Evolutionary conservation across 2,797 vertebrate genomes (phyloP).

Genomic region (Microcaecilia unicolor): DNA sequence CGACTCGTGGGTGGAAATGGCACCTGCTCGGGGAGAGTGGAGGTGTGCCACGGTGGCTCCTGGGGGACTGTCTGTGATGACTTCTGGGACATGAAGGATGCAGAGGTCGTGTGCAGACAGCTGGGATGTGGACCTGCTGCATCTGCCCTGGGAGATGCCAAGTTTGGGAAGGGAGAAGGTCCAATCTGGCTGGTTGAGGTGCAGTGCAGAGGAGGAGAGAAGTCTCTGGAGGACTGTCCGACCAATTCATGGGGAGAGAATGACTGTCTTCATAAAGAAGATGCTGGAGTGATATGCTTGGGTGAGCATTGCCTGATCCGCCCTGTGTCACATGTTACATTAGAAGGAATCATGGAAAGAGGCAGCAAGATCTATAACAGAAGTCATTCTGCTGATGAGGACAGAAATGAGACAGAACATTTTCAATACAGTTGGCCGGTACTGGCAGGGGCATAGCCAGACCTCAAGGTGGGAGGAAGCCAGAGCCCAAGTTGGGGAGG

Average conservation of each 20-base stretch:
- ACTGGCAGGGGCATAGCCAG: no score
- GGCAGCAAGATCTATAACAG: no score
- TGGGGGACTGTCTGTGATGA: slow-evolving; percentile 42
- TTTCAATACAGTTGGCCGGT: no score
- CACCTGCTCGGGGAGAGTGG: slow-evolving; percentile 40
- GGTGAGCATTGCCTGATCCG: no score
- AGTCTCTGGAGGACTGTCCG: slow-evolving; percentile 36
- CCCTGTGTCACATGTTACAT: no score
- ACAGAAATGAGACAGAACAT: no score
- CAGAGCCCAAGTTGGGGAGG: no score
- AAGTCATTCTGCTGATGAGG: no score
- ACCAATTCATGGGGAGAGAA: background rate
- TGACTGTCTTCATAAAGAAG: slow-evolving; percentile 33
- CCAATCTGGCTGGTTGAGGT: slow-evolving; percentile 44
- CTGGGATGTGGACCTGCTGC: slow-evolving; percentile 21
- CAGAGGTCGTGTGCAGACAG: slow-evolving; percentile 34
- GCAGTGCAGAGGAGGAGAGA: slow-evolving; percentile 24
- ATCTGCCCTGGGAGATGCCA: slow-evolving; percentile 29
- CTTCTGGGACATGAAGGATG: background rate
- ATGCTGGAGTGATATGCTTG: slow-evolving; percentile 25
- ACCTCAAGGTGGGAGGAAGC: no score
- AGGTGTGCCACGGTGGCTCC: slow-evolving; percentile 30
- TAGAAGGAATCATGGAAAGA: no score
- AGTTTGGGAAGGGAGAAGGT: no score
- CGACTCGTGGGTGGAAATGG: slow-evolving; percentile 32